phyloP scores from a whole-genome alignment of 2,797 vertebrate genomes.

The Brachyrhaphis roseni region DNA sequence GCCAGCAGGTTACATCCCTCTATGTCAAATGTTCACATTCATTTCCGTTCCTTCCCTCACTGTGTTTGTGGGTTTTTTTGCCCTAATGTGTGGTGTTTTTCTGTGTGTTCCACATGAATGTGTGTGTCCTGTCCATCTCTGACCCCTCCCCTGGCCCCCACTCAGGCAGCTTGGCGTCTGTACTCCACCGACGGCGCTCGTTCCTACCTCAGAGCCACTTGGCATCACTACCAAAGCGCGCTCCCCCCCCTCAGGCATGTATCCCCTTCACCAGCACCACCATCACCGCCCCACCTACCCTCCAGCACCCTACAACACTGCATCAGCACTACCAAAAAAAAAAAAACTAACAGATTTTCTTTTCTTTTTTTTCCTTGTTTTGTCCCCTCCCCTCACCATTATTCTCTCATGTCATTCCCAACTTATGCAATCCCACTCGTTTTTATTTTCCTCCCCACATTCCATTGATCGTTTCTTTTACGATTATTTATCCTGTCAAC shows the following conservation, averaged over 20 bases:
- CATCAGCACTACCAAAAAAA: conserved; percentile 60
- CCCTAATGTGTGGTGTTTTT: conserved; percentile 35
- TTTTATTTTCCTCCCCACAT: conserved; percentile 53
- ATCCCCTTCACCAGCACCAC: conserved; percentile 72
- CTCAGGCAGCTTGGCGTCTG: conserved; percentile 88
- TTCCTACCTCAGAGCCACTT: conserved; percentile 88
- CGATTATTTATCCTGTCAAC: conserved; percentile 74
- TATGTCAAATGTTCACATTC: conserved; percentile 38
- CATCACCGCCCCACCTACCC: conserved; percentile 35
- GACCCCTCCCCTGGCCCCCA: conserved; percentile 54
- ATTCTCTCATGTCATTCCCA: conserved; percentile 31
- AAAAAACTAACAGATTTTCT: conserved; percentile 77
- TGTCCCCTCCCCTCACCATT: conserved; percentile 48
- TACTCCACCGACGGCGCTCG: conserved; percentile 85
- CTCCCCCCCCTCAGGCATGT: conserved; percentile 90
- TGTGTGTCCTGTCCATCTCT: conserved; percentile 75
- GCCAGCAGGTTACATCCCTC: conserved; percentile 40
- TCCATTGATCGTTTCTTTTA: conserved; percentile 54
- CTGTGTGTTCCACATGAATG: conserved; percentile 43
- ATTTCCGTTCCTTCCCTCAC: conserved; percentile 45
- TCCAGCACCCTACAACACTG: conserved; percentile 37
- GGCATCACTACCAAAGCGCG: conserved; percentile 88
- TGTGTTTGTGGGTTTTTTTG: conserved; percentile 35
- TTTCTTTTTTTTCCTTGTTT: conserved; percentile 73
- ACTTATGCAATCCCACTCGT: conserved; percentile 74